Conservation (phyloP, 2,888 invertebrate species). For the Hyposoter didymator region DNA sequence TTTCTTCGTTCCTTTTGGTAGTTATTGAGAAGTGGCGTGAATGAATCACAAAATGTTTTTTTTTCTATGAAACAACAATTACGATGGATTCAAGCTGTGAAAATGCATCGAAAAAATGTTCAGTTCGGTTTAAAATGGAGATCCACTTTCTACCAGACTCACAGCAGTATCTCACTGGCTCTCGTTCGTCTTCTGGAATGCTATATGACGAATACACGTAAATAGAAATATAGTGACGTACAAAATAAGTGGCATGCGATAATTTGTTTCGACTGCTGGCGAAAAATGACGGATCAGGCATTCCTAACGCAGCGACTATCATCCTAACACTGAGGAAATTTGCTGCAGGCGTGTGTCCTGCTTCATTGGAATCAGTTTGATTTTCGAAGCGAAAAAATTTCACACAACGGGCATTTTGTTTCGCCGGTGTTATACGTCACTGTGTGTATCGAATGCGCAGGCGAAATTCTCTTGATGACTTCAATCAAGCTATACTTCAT, state of each 20-base stretch:
- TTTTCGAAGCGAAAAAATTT: too few species aligned
- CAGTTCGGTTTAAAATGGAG: too few species aligned
- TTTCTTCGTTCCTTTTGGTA: too few species aligned
- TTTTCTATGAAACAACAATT: too few species aligned
- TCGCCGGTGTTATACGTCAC: not conserved
- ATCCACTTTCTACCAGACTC: too few species aligned
- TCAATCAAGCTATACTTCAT: not conserved
- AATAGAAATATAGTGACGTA: constrained; percentile 1
- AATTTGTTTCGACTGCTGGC: not conserved
- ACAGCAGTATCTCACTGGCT: not conserved
- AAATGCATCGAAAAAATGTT: too few species aligned
- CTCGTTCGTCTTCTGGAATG: not conserved
- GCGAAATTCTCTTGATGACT: not conserved
- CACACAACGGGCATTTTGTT: not conserved
- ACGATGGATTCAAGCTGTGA: too few species aligned
- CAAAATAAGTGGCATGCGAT: not conserved
- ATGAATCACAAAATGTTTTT: too few species aligned
- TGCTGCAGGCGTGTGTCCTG: not conserved
- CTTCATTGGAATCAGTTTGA: too few species aligned
- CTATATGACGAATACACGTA: not conserved
- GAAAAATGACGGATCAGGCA: not conserved
- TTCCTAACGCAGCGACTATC: not conserved
- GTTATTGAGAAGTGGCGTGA: too few species aligned
- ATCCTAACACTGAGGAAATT: not conserved
- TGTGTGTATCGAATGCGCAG: not conserved